These are phyloP conservation scores for Cladopsammia gracilis DNA, from an alignment of 64 coral and sea anemone species.

Conservation along the genomic window DNA sequence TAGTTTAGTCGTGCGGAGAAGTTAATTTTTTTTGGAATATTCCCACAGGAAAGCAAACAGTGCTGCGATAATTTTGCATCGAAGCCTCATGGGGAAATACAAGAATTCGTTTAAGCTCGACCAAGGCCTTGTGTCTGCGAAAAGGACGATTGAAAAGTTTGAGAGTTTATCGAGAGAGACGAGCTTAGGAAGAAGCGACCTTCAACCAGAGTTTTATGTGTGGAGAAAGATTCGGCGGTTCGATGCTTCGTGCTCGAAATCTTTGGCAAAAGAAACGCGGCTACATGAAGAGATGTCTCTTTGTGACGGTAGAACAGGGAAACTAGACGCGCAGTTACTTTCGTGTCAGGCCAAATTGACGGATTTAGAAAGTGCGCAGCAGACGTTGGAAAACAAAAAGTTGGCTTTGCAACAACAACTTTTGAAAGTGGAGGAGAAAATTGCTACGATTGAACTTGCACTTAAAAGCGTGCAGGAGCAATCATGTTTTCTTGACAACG, in stretches of 20 bases:
- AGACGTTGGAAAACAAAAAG: background rate
- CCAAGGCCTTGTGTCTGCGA: background rate
- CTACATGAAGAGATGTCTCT: background rate
- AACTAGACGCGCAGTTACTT: background rate
- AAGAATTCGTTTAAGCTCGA: background rate
- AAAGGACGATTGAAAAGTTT: constrained; percentile 29
- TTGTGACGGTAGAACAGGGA: background rate
- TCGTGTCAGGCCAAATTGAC: background rate
- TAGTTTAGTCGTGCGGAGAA: background rate
- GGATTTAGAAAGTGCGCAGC: background rate
- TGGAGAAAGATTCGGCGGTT: background rate
- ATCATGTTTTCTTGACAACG: background rate
- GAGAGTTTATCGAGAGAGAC: background rate
- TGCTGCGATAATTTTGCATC: too few species aligned
- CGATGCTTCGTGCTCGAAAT: constrained; percentile 9
- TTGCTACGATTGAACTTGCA: constrained; percentile 23
- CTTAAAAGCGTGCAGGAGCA: background rate
- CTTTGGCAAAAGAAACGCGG: background rate
- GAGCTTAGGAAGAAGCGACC: background rate
- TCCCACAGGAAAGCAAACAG: background rate
- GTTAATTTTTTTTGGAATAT: background rate
- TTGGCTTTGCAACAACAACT: background rate
- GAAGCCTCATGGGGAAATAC: background rate
- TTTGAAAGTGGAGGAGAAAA: constrained; percentile 31
- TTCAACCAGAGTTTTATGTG: background rate